Base-by-base conservation (phyloP, 2,888 invertebrate species). In the Ernsta delagoae region DNA sequence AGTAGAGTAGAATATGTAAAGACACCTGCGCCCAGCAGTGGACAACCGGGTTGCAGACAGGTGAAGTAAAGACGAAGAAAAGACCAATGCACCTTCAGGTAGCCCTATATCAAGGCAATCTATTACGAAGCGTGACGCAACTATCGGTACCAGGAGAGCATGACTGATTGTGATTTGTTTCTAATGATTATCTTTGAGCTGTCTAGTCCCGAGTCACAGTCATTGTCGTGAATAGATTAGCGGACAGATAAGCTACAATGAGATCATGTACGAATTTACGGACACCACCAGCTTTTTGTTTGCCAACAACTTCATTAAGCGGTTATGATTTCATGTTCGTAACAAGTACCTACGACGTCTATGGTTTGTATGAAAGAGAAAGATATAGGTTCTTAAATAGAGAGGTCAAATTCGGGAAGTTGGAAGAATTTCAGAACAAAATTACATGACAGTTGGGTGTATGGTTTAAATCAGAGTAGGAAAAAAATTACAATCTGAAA, bases 141-240 rank as follows among this genome's bases (percentile, higher is more conserved):
- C 53, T 39, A 57, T 39, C 62, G 59, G 65, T 63, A 65, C 70
- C 61, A 64, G 66, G 70, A 59, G 62, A 53, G 59, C 71, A 79
- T 82, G 81, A 82, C 76, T 77, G 80, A 83, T 82, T 81, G 79
- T 82, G 82, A 84, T 84, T 83, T 77, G 80, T 72, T 79, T 78
- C 70, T 78, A 81, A 83, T 81, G 79, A 80, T 79, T 80, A 79
- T 79, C 74, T 70, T 59, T 43, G 66, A 50, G 65, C 65, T 66
- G 71, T 71, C 70, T 73, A 72, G 72, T 73, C 43, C 60, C 70
- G n/a, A 70, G 68, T 50, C 59, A 56, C 65, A 73, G 72, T 71
- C 56, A 34, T 56, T 56, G 56, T 56, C 56, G 56, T 56, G 56
- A 56, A 36, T 36, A 56, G 56, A 56, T 56, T 24, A 56, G 56